phyloP scores from a whole-genome alignment of 2,888 invertebrate species.

The Oxyteleia sp. region DNA sequence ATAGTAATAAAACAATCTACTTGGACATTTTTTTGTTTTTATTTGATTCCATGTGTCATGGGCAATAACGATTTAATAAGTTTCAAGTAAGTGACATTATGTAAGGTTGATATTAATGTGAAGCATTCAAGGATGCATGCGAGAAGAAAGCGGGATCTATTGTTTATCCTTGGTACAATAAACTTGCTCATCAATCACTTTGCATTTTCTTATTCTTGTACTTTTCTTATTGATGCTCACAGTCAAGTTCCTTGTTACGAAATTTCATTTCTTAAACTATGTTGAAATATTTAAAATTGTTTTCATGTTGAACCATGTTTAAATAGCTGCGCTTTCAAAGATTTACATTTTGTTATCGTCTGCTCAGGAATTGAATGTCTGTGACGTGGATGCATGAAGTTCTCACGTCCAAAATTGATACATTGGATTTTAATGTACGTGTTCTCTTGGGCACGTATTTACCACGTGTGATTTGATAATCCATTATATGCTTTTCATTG shows the following conservation, averaged over 20 bases:
- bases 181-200: constrained; percentile 23
- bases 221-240: neutral
- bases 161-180: constrained; percentile 34
- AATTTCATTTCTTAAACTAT: neutral
- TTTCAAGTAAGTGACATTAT: constrained; percentile 25
- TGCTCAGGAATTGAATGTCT: no score
- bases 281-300: neutral
- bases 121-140: constrained; percentile 33
- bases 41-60: neutral
- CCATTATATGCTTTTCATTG: no score
- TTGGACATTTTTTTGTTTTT: no score
- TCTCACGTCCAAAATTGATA: neutral
- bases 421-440: no score
- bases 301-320: no score
- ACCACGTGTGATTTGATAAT: no score
- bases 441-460: no score
- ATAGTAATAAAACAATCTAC: no score
- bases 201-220: constrained; percentile 16
- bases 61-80: constrained; percentile 8
- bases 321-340: no score
- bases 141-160: constrained; percentile 37
- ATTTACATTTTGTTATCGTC: no score
- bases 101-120: constrained; percentile 34
- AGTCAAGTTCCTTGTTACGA: neutral
- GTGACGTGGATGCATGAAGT: neutral